phyloP scores from a whole-genome alignment of 2,888 invertebrate genomes.

The Dendrolimus houi region DNA sequence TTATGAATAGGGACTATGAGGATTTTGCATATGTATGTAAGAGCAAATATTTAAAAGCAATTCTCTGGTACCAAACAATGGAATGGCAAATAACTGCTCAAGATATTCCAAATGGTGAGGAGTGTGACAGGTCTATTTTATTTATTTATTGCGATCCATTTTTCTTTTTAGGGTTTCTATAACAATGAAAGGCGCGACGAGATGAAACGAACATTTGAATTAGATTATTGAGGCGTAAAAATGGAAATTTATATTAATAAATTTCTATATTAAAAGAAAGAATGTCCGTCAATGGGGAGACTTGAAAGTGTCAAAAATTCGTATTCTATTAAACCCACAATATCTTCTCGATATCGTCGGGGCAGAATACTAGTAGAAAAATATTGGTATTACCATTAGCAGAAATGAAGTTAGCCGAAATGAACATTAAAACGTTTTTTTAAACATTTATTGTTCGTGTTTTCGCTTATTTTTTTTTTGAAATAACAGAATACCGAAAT shows the following conservation, averaged over 20 bases:
- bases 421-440: too few species aligned
- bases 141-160: background rate
- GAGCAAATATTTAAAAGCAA: background rate
- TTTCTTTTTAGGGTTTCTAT: background rate
- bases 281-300: too few species aligned
- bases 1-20: background rate
- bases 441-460: too few species aligned
- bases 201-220: background rate
- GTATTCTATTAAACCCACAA: too few species aligned
- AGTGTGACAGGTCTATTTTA: background rate
- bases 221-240: background rate
- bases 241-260: background rate
- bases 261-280: too few species aligned
- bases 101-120: background rate
- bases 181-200: background rate
- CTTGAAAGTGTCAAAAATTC: too few species aligned
- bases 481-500: too few species aligned
- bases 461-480: too few species aligned
- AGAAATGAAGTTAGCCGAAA: too few species aligned
- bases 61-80: background rate
- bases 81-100: background rate
- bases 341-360: too few species aligned
- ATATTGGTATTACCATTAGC: too few species aligned
- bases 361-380: too few species aligned
- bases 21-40: background rate